A percentile compares a stretch with the other conserved stretches of the same genome.
Conservation (phyloP, 2,888 invertebrate genomes). For the Neria commutata region DNA sequence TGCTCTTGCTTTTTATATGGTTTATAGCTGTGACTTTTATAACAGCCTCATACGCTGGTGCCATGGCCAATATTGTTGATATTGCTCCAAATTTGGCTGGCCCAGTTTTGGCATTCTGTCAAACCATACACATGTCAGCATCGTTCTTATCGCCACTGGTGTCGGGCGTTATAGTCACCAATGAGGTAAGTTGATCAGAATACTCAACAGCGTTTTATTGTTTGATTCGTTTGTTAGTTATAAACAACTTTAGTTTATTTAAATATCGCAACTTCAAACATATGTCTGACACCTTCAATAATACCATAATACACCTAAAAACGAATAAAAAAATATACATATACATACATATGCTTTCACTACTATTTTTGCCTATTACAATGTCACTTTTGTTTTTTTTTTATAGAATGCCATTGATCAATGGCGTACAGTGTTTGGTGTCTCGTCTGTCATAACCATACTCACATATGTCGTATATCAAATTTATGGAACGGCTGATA, state of each 20-base stretch:
- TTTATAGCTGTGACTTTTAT: conserved; percentile 73
- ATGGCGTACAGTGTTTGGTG: conserved; percentile 71
- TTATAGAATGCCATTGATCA: conserved; percentile 50
- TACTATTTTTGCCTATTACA: not conserved
- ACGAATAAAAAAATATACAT: not conserved
- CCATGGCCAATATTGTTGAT: conserved; percentile 79
- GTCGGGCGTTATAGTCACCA: conserved; percentile 67
- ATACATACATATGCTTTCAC: not conserved
- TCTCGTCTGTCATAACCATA: conserved; percentile 68
- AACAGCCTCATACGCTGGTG: conserved; percentile 75
- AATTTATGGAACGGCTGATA: conserved; percentile 71
- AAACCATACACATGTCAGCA: conserved; percentile 79
- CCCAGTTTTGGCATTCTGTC: conserved; percentile 74
- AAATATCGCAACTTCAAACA: no score
- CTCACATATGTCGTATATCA: conserved; percentile 71
- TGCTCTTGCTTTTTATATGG: conserved; percentile 69
- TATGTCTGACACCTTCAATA: no score
- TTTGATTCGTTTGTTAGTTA: not conserved
- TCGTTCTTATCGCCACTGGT: conserved; percentile 73
- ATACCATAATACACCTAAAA: not conserved
- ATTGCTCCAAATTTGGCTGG: conserved; percentile 80
- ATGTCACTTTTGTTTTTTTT: not conserved
- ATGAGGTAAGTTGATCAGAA: conserved; percentile 63
- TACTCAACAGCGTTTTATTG: not conserved
- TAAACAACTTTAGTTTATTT: no score